Percentiles rank a stretch among this genome's conserved stretches.
Conservation (phyloP, 1,140 invertebrate species). For the Conus betulinus region DNA sequence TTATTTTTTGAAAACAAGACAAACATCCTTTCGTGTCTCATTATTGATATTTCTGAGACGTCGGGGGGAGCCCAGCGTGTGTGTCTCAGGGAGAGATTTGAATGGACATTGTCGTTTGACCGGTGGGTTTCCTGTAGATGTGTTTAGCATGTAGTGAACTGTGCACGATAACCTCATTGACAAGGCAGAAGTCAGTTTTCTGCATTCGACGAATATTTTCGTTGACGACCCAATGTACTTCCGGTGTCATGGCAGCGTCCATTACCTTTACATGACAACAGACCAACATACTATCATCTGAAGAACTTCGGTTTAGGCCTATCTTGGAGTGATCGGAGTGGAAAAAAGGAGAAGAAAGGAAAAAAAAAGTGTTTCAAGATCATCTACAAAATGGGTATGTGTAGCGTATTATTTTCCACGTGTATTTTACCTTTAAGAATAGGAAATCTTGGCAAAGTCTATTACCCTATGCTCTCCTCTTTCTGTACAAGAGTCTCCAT, state of each 20-base stretch:
- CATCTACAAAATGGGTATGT: neutral
- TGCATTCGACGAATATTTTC: neutral
- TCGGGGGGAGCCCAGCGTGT: neutral
- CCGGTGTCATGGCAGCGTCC: constrained; percentile 65
- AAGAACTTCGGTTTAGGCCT: neutral
- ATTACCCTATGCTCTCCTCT: too few relatives aligned
- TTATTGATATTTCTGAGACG: constrained; percentile 32
- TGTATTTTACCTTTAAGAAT: too few relatives aligned
- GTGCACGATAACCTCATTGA: neutral
- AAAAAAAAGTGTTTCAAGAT: neutral
- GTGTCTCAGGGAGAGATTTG: constrained; percentile 6
- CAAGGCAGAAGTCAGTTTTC: neutral
- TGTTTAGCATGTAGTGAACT: neutral
- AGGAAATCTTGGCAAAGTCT: too few relatives aligned
- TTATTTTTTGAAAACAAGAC: constrained; percentile 27
- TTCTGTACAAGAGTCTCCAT: too few relatives aligned
- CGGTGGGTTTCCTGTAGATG: neutral
- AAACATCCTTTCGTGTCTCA: constrained; percentile 23
- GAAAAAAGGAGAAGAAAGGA: too few relatives aligned
- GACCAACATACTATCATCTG: neutral
- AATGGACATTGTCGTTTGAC: constrained; percentile 23
- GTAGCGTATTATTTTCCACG: neutral
- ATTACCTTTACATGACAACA: constrained; percentile 40
- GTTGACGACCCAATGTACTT: constrained; percentile 46
- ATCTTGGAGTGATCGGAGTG: too few relatives aligned